Base-by-base conservation (phyloP, 1,140 invertebrate genomes). In the Mycetomoellerius zeteki region DNA sequence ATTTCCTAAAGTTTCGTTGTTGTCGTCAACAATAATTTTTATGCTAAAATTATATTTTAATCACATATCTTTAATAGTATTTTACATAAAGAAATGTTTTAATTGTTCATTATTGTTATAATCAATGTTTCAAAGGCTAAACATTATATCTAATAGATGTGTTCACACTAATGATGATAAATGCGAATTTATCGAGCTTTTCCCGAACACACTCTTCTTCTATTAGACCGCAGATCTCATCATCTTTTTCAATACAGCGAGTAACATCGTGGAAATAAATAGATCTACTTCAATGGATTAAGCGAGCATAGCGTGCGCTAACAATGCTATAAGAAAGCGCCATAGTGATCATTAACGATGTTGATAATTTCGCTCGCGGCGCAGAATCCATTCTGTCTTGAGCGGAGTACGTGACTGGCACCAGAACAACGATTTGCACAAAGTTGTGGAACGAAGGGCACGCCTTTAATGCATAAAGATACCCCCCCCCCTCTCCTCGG, bases 381-480 rank as follows among this genome's bases (percentile, higher is more conserved):
- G 60, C 88, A 78, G 52, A 73, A 87, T 37, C 37, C 50, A n/a
- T 56, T 56, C 30, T 64, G 67, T 82, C 69, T 14, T 47, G 27
- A 43, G 10, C 27, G 1, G 21, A 37, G 7, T 64, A 62, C 27
- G 73, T 33, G 43, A 52, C n/a, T 10, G 30, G 58, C 52, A 62
- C 71, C 73, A 47, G 81, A 71, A 8, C 62, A 69, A 65, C 69
- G 50, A 62, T 77, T 82, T 77, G 56, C 33, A 33, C 30, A 85
- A 78, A 84, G 27, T 43, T 52, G 54, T 37, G 62, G 33, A 62
- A 69, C 58, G 62, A 64, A 54, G 24, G 47, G 24, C 69, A n/a
- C 71, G 87, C 84, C 88, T 89, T 89, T 89, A 72, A 88, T 78
- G 72, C 69, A 24, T 69, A 69, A 12, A 56, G 62, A 80, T 88